Percentiles rank a stretch among this genome's conserved stretches.
Evolutionary conservation across 2,888 invertebrate genomes (phyloP).

Genomic region (Papilio gigon): DNA sequence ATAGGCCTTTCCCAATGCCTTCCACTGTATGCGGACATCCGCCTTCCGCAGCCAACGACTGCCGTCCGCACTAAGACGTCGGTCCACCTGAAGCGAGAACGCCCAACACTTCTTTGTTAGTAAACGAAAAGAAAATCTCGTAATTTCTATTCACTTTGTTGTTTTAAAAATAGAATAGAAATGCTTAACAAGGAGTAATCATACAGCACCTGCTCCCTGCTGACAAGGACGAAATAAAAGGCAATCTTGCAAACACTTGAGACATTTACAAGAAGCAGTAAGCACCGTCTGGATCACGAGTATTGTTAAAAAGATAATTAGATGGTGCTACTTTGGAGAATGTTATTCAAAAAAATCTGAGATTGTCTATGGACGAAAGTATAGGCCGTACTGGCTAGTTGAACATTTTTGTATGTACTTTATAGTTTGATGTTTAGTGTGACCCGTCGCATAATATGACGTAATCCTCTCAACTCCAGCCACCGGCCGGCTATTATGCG

Average conservation of each 20-base stretch:
- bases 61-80: too few species aligned
- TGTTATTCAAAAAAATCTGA: too few species aligned
- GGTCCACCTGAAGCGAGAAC: too few species aligned
- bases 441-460: slow-evolving; percentile 16
- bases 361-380: too few species aligned
- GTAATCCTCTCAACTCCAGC: slow-evolving; percentile 12
- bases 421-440: background rate
- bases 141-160: too few species aligned
- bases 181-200: background rate
- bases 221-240: background rate
- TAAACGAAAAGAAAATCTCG: too few species aligned
- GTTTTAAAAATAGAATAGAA: background rate
- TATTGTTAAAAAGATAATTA: slow-evolving; percentile 9
- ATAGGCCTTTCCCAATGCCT: too few species aligned
- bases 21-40: too few species aligned
- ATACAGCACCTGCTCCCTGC: background rate
- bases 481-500: slow-evolving; percentile 23
- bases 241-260: background rate
- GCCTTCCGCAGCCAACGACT: too few species aligned
- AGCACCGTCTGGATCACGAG: background rate
- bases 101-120: too few species aligned
- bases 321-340: background rate
- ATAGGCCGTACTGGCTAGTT: too few species aligned
- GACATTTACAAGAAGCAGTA: background rate
- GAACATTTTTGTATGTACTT: too few species aligned